Percentiles rank a stretch among this genome's conserved stretches.
phyloP scores from a whole-genome alignment of 2,797 vertebrate species.

The Decapterus maruadsi region DNA sequence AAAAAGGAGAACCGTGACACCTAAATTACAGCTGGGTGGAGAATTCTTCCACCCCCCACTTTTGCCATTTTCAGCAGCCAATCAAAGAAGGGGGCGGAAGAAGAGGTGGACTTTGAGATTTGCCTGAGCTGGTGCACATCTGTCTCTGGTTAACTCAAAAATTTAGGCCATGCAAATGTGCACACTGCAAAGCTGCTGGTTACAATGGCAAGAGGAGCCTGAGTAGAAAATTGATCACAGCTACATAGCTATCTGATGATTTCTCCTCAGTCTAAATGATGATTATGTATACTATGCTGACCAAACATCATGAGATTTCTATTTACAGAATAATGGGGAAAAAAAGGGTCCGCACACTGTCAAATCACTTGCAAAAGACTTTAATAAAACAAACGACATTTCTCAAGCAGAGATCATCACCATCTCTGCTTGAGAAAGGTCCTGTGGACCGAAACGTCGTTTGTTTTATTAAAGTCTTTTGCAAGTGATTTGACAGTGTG shows the following conservation, averaged over 20 bases:
- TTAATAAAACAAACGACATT: too few species aligned
- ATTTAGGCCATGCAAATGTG: conserved; percentile 44
- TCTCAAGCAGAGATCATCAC: too few species aligned
- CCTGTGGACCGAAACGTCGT: too few species aligned
- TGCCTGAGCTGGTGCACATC: conserved; percentile 69
- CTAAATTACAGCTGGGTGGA: conserved; percentile 44
- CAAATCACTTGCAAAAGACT: too few species aligned
- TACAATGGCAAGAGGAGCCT: neutral
- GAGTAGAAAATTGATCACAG: neutral
- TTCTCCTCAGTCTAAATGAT: conserved; percentile 13
- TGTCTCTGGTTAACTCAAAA: conserved; percentile 79
- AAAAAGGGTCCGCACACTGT: too few species aligned
- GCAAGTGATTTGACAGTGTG: too few species aligned
- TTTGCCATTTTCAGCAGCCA: conserved; percentile 71
- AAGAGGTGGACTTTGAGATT: conserved; percentile 85
- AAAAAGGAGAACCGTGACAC: conserved; percentile 31
- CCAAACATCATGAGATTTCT: neutral
- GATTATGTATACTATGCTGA: neutral
- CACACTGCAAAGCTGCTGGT: conserved; percentile 1
- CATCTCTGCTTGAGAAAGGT: too few species aligned
- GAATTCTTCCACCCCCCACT: conserved; percentile 33
- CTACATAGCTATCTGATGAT: neutral
- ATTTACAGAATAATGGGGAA: neutral
- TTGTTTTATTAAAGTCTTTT: too few species aligned
- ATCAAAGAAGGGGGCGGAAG: conserved; percentile 84